phyloP scores from a whole-genome alignment of 2,888 invertebrate species.

The Clepsis dumicolana region DNA sequence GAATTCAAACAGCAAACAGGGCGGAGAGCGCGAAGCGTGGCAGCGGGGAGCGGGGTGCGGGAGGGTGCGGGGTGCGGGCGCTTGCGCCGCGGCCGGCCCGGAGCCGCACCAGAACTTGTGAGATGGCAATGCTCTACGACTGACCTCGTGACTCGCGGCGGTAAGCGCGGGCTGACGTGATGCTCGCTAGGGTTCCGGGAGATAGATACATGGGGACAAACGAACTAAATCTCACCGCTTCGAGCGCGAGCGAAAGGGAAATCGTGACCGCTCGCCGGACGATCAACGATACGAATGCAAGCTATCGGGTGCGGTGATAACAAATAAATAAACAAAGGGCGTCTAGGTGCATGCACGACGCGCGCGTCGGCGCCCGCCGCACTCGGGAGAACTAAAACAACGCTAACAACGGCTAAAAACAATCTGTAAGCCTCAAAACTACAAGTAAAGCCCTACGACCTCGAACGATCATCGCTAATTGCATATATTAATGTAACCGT shows the following conservation, averaged over 20 bases:
- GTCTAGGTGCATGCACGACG: slow-evolving; percentile 85
- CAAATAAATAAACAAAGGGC: slow-evolving; percentile 83
- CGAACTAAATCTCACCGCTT: slow-evolving; percentile 68
- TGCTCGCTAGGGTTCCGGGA: slow-evolving; percentile 74
- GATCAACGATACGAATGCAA: slow-evolving; percentile 81
- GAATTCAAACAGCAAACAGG: slow-evolving; percentile 44
- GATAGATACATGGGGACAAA: slow-evolving; percentile 62
- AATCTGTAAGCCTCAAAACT: slow-evolving; percentile 87
- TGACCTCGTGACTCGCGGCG: slow-evolving; percentile 79
- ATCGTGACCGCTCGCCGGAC: slow-evolving; percentile 81
- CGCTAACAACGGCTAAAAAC: slow-evolving; percentile 86
- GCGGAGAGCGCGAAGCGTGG: slow-evolving; percentile 56
- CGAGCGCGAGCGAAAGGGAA: slow-evolving; percentile 68
- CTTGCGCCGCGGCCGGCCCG: slow-evolving; percentile 52
- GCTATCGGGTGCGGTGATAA: slow-evolving; percentile 84
- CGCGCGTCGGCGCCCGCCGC: slow-evolving; percentile 83
- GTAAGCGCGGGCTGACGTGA: slow-evolving; percentile 68
- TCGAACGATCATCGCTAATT: slow-evolving; percentile 81
- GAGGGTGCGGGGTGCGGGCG: slow-evolving; percentile 48
- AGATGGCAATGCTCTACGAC: slow-evolving; percentile 86
- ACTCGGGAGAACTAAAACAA: slow-evolving; percentile 85
- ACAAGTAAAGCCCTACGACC: slow-evolving; percentile 87
- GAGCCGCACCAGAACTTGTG: slow-evolving; percentile 84
- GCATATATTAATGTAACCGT: slow-evolving; percentile 74
- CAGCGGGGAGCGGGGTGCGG: slow-evolving; percentile 54